phyloP scores from a whole-genome alignment of 2,888 invertebrate genomes.

The Caenorhabditis sp. region DNA sequence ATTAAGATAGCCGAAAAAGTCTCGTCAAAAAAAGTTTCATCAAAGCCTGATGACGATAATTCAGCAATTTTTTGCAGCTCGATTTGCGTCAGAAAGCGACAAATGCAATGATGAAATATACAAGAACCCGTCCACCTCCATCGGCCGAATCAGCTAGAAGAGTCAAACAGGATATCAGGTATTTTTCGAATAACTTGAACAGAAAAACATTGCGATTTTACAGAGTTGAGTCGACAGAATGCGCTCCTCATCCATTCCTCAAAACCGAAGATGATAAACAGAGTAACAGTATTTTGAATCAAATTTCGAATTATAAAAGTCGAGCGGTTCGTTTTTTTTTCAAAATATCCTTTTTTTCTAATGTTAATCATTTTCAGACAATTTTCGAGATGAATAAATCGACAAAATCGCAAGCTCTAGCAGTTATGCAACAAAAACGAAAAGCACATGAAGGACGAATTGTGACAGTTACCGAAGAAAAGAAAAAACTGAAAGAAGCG shows the following conservation, averaged over 20 bases:
- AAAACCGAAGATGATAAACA: conserved; percentile 46
- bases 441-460: conserved; percentile 66
- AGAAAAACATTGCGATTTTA: no score
- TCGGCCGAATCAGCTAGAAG: conserved; percentile 87
- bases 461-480: conserved; percentile 69
- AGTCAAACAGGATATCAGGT: conserved; percentile 76
- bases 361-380: conserved; percentile 77
- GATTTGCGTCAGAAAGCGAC: conserved; percentile 80
- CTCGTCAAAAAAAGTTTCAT: no score
- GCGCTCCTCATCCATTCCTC: conserved; percentile 52
- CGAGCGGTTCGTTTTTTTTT: conserved; percentile 64
- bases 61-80: no score
- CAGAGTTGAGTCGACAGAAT: conserved; percentile 40
- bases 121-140: conserved; percentile 85
- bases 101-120: conserved; percentile 90
- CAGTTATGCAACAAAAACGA: conserved; percentile 88
- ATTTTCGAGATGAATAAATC: conserved; percentile 88
- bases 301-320: conserved; percentile 50
- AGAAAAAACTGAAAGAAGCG: conserved; percentile 24
- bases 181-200: background rate
- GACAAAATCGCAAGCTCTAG: conserved; percentile 80
- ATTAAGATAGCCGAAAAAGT: no score
- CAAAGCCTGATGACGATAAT: no score
- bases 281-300: conserved; percentile 46
- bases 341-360: conserved; percentile 1